Percentiles rank a stretch among this genome's conserved stretches.
These are phyloP conservation scores for Pedicia rivosa DNA, from an alignment of 2,888 invertebrate genomes.

Conservation along the genomic window DNA sequence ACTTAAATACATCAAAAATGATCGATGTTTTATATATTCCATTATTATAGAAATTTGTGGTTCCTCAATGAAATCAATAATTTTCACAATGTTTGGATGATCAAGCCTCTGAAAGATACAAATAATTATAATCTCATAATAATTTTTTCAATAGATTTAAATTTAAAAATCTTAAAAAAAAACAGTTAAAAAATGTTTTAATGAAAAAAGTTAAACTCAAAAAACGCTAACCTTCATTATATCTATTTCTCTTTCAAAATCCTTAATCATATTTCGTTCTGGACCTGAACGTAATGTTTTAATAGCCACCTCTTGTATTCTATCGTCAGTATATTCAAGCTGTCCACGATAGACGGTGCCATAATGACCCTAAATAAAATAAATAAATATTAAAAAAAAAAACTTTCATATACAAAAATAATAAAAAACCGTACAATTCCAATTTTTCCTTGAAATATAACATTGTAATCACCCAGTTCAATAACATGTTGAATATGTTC, in stretches of 20 bases:
- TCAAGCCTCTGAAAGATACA: constrained; percentile 43
- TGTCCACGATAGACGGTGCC: constrained; percentile 71
- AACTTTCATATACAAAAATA: neutral
- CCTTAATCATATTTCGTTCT: constrained; percentile 34
- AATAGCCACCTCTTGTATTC: constrained; percentile 44
- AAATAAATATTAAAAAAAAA: constrained; percentile 18
- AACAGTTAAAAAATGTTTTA: no score
- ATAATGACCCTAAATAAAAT: constrained; percentile 54
- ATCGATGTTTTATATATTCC: constrained; percentile 77
- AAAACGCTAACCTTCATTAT: constrained; percentile 79
- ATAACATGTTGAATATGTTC: constrained; percentile 2
- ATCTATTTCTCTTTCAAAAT: constrained; percentile 70
- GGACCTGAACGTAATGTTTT: constrained; percentile 44
- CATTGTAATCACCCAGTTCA: constrained; percentile 17
- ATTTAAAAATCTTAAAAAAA: constrained; percentile 1
- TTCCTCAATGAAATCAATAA: constrained; percentile 63
- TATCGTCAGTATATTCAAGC: constrained; percentile 38
- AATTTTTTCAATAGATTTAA: constrained; percentile 4
- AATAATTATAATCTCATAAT: constrained; percentile 6
- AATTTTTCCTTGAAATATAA: constrained; percentile 22
- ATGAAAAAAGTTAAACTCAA: no score
- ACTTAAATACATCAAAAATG: constrained; percentile 63
- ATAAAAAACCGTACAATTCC: constrained; percentile 32
- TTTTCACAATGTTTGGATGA: constrained; percentile 78
- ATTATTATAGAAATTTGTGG: constrained; percentile 70